These are phyloP conservation scores for Phallusia fumigata DNA, from an alignment of 23 tunicate species.

Conservation along the genomic window DNA sequence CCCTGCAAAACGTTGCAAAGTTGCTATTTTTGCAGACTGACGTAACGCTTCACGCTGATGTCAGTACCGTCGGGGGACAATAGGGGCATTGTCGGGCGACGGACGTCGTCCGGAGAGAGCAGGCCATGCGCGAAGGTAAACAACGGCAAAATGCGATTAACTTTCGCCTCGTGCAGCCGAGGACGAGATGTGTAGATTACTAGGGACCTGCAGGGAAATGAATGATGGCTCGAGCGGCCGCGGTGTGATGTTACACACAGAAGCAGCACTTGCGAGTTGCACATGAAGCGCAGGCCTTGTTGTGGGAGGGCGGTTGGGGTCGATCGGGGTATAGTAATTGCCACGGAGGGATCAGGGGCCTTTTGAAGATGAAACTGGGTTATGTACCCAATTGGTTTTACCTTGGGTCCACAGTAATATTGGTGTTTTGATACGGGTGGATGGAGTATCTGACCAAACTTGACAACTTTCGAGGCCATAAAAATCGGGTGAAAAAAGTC, in stretches of 20 bases:
- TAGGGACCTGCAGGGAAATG: neutral
- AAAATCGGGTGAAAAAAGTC: too few species aligned
- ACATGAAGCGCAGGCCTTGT: neutral
- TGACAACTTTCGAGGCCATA: too few species aligned
- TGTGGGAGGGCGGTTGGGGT: neutral
- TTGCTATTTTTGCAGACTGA: neutral
- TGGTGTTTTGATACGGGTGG: too few species aligned
- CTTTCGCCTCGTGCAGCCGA: neutral
- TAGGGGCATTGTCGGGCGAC: neutral
- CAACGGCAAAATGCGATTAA: slow-evolving; percentile 6
- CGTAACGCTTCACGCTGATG: neutral
- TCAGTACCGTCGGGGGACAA: neutral
- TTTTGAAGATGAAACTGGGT: too few species aligned
- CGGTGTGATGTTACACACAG: slow-evolving; percentile 6
- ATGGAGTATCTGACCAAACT: too few species aligned
- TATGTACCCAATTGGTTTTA: too few species aligned
- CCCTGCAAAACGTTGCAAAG: neutral
- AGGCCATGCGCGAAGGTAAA: slow-evolving; percentile 15
- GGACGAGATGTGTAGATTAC: slow-evolving; percentile 11
- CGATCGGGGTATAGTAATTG: neutral
- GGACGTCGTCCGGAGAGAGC: neutral
- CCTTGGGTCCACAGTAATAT: too few species aligned
- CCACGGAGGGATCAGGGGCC: neutral
- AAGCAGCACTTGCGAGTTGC: neutral
- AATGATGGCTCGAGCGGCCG: neutral